These are phyloP conservation scores for Rafetus swinhoei DNA, from an alignment of 2,113 vertebrate species.

Conservation along the genomic window DNA sequence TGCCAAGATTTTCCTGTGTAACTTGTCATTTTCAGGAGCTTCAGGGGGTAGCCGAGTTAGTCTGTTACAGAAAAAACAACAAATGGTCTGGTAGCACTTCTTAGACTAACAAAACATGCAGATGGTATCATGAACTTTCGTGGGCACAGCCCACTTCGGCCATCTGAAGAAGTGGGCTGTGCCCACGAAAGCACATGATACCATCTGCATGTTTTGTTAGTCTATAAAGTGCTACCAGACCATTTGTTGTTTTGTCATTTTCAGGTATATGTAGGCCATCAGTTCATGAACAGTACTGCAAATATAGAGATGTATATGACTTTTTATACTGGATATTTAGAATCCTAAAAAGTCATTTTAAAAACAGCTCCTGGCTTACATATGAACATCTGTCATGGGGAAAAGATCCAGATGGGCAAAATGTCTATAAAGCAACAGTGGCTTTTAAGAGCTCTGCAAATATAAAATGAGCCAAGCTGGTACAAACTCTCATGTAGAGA, in stretches of 20 bases:
- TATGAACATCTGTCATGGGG: not conserved
- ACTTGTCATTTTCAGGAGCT: not conserved
- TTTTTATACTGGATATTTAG: constrained; percentile 13
- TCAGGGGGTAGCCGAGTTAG: too few relatives aligned
- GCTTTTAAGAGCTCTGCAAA: constrained; percentile 28
- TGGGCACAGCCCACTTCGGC: too few relatives aligned
- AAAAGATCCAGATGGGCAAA: not conserved
- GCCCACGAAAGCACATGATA: too few relatives aligned
- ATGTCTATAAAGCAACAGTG: not conserved
- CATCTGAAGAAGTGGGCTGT: too few relatives aligned
- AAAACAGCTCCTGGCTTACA: not conserved
- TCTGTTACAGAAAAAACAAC: too few relatives aligned
- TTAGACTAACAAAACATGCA: too few relatives aligned
- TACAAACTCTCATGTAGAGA: not conserved
- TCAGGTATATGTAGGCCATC: not conserved
- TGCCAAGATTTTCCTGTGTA: constrained; percentile 8
- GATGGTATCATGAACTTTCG: too few relatives aligned
- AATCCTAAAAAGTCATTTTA: not conserved
- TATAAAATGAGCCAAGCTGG: constrained; percentile 30
- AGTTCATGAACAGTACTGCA: not conserved
- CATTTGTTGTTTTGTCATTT: too few relatives aligned
- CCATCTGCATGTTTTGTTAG: too few relatives aligned
- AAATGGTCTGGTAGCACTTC: too few relatives aligned
- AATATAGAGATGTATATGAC: not conserved
- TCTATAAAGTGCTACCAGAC: too few relatives aligned